These are phyloP conservation scores for Exephanes ischioxanthus DNA, from an alignment of 2,888 invertebrate species.

Conservation along the genomic window DNA sequence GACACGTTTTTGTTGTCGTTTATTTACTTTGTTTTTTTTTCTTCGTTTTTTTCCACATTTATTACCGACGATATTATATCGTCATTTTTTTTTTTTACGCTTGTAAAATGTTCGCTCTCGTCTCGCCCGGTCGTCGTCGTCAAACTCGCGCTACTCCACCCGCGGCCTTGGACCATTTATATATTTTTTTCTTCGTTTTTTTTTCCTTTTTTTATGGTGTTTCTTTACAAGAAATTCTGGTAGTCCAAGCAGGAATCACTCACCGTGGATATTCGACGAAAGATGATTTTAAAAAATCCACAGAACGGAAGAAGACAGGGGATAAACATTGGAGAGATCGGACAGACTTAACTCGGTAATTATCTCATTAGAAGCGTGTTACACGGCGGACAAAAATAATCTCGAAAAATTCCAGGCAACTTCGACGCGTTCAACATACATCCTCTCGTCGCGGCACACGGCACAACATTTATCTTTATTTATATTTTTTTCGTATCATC, in stretches of 20 bases:
- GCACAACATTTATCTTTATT: constrained; percentile 57
- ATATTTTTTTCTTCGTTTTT: neutral
- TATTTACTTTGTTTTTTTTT: constrained; percentile 20
- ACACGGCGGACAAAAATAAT: constrained; percentile 73
- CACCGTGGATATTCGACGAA: constrained; percentile 42
- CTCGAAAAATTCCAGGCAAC: constrained; percentile 70
- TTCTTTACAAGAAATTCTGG: constrained; percentile 48
- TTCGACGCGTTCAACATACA: constrained; percentile 45
- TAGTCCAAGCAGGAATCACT: constrained; percentile 57
- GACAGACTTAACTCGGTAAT: constrained; percentile 32
- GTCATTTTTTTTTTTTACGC: constrained; percentile 44
- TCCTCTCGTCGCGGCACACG: constrained; percentile 42
- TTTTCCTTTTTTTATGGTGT: neutral
- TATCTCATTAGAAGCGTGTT: constrained; percentile 63
- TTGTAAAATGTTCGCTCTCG: constrained; percentile 35
- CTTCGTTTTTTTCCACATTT: constrained; percentile 60
- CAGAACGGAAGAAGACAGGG: neutral
- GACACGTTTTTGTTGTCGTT: constrained; percentile 51
- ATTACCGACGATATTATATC: constrained; percentile 44
- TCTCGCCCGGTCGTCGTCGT: constrained; percentile 18
- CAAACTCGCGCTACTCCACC: constrained; percentile 16
- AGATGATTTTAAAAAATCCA: neutral
- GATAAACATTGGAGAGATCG: constrained; percentile 7
- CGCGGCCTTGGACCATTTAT: constrained; percentile 13
- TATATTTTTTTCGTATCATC: constrained; percentile 21